Percentiles rank a stretch among this genome's conserved stretches.
phyloP scores from a whole-genome alignment of 2,888 invertebrate genomes.

The Amiota mariae region DNA sequence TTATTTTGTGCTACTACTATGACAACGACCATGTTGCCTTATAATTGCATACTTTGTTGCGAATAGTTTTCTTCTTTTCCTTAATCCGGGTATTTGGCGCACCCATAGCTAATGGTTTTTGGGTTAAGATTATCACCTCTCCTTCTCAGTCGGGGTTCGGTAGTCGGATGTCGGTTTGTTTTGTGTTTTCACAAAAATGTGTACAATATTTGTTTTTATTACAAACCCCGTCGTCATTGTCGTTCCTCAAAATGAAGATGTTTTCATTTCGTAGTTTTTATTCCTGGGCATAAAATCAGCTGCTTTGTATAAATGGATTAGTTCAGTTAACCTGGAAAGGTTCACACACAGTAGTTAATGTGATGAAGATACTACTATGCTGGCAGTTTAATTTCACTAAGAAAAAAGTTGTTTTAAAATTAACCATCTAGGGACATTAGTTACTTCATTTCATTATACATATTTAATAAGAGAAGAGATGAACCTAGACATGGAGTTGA shows the following conservation, averaged over 20 bases:
- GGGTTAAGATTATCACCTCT: conserved; percentile 58
- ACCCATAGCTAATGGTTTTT: conserved; percentile 49
- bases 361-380: too few relatives aligned
- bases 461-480: too few relatives aligned
- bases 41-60: conserved; percentile 28
- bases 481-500: too few relatives aligned
- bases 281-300: conserved; percentile 6
- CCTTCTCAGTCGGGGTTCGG: neutral
- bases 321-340: neutral
- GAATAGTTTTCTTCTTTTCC: conserved; percentile 21
- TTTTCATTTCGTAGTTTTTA: conserved; percentile 19
- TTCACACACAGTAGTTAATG: neutral
- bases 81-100: conserved; percentile 37
- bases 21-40: conserved; percentile 3
- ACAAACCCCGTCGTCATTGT: too few relatives aligned
- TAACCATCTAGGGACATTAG: too few relatives aligned
- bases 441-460: too few relatives aligned
- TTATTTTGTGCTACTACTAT: neutral
- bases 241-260: conserved; percentile 9
- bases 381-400: too few relatives aligned
- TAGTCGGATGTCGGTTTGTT: neutral
- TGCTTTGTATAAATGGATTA: neutral
- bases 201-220: conserved; percentile 18
- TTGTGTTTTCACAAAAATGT: neutral
- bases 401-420: too few relatives aligned